These are phyloP conservation scores for Megalops cyprinoides DNA, from an alignment of 2,797 vertebrate species.

Conservation along the genomic window DNA sequence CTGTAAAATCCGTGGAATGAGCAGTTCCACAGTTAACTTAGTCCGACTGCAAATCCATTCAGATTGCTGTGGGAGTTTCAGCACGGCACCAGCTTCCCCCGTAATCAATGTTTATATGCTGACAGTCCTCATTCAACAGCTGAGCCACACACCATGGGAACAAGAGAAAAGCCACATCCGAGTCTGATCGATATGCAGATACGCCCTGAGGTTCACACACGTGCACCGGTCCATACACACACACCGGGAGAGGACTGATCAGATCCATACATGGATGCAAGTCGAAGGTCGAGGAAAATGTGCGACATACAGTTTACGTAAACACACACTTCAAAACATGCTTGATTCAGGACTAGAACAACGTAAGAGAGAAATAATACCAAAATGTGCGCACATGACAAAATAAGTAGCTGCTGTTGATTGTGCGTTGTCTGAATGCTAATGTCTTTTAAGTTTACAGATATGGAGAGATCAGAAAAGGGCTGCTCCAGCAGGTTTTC, in stretches of 20 bases:
- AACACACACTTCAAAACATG: neutral
- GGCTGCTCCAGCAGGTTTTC: neutral
- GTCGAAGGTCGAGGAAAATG: neutral
- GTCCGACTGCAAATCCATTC: neutral
- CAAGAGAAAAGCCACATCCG: neutral
- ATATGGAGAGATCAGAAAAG: neutral
- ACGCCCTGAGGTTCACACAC: neutral
- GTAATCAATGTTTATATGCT: slow-evolving; percentile 4
- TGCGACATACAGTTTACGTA: too few relatives aligned
- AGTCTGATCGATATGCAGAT: slow-evolving; percentile 16
- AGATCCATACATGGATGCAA: neutral
- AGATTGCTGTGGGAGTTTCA: neutral
- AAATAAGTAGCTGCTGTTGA: neutral
- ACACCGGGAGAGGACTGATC: neutral
- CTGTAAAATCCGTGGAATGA: too few relatives aligned
- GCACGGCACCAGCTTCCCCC: neutral
- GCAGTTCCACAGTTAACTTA: neutral
- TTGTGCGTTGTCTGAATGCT: neutral
- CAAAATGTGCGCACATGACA: neutral
- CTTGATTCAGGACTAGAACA: neutral
- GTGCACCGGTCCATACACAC: neutral
- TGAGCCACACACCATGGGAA: too few relatives aligned
- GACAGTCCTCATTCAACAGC: neutral
- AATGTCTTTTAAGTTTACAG: neutral
- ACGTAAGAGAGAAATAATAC: neutral